Conservation (phyloP, 92 coral and sea anemone species). For the Epizoanthus fatuus region DNA sequence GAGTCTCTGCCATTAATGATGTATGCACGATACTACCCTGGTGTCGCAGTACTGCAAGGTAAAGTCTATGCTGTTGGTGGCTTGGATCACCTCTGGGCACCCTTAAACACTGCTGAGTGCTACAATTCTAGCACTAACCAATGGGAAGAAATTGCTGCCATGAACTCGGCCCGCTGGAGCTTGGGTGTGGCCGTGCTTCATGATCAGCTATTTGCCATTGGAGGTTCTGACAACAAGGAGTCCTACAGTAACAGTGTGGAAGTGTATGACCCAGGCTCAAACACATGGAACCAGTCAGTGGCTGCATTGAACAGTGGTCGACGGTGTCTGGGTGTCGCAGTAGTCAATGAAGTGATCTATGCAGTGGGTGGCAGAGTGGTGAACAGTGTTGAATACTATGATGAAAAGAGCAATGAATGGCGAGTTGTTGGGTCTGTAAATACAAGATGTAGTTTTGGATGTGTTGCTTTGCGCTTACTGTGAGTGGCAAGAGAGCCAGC, state of each 20-base stretch:
- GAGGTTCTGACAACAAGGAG: slow-evolving; percentile 97
- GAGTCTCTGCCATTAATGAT: slow-evolving; percentile 92
- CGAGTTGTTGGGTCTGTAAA: slow-evolving; percentile 97
- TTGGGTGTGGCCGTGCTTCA: slow-evolving; percentile 97
- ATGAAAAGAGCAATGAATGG: slow-evolving; percentile 91
- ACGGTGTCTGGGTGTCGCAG: slow-evolving; percentile 99
- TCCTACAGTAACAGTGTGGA: slow-evolving; percentile 95
- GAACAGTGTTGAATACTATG: slow-evolving; percentile 97
- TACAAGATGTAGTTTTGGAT: slow-evolving; percentile 98
- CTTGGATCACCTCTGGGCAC: slow-evolving; percentile 98
- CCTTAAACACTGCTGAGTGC: slow-evolving; percentile 93
- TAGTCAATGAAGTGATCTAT: slow-evolving; percentile 96
- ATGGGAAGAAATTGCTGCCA: slow-evolving; percentile 93
- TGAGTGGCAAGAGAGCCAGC: slow-evolving; percentile 7
- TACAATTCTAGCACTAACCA: slow-evolving; percentile 83
- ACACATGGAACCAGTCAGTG: slow-evolving; percentile 92
- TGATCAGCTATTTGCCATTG: slow-evolving; percentile 92
- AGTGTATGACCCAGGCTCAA: slow-evolving; percentile 80
- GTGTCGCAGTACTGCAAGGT: slow-evolving; percentile 95
- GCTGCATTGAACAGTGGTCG: slow-evolving; percentile 98
- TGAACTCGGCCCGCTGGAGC: slow-evolving; percentile 98
- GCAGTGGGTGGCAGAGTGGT: slow-evolving; percentile 99
- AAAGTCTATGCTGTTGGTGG: slow-evolving; percentile 99
- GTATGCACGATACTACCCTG: slow-evolving; percentile 98
- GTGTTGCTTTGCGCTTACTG: slow-evolving; percentile 93